Evolutionary conservation across 1,140 invertebrate genomes (phyloP).

Genomic region (Platorchestia sp.): DNA sequence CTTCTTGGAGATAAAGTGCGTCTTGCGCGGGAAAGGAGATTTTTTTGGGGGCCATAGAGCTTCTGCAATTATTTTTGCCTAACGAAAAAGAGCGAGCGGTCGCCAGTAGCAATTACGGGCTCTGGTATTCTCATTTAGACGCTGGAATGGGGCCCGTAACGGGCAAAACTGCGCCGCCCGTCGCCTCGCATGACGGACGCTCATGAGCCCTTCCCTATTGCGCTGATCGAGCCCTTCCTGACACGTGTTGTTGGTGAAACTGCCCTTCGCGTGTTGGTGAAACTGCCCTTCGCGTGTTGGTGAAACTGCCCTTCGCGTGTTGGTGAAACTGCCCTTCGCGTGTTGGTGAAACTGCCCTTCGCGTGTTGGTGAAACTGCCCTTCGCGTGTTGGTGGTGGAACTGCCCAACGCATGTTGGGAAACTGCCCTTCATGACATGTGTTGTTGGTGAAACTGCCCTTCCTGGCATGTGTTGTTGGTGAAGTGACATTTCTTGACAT

Average conservation of each 20-base stretch:
- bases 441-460: too few species aligned
- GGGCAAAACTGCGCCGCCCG: not conserved
- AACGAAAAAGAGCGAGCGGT: not conserved
- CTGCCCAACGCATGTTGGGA: too few species aligned
- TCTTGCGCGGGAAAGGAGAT: not conserved
- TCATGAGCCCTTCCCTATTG: not conserved
- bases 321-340: not conserved
- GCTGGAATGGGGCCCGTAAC: not conserved
- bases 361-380: not conserved
- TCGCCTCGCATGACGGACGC: not conserved
- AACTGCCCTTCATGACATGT: too few species aligned
- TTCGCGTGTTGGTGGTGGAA: not conserved
- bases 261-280: not conserved
- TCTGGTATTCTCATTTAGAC: slow-evolving; percentile 31
- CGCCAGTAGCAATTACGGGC: not conserved
- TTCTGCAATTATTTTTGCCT: not conserved
- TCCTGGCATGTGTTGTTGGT: too few species aligned
- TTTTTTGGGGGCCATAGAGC: not conserved
- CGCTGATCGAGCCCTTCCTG: not conserved
- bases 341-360: not conserved
- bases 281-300: not conserved
- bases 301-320: not conserved
- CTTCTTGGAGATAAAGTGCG: not conserved
- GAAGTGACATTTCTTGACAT: too few species aligned
- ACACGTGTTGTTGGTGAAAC: not conserved